Percentiles rank a stretch among this genome's conserved stretches.
phyloP scores from a whole-genome alignment of 2,888 invertebrate species.

The Acanthosepion esculentum region DNA sequence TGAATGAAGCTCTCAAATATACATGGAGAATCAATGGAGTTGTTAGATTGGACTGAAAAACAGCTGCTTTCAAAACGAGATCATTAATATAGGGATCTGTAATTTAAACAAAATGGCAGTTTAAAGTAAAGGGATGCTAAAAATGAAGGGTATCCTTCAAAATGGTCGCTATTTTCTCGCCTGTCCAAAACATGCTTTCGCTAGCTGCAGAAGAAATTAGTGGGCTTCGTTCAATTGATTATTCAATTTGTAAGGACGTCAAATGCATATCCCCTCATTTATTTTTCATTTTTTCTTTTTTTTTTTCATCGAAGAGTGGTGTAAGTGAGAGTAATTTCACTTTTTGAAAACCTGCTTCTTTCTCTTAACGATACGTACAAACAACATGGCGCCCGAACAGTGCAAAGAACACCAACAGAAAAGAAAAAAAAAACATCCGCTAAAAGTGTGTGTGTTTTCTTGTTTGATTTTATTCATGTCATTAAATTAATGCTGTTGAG shows the following conservation, averaged over 20 bases:
- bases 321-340: neutral
- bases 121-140: neutral
- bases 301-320: neutral
- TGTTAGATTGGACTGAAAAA: neutral
- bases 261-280: neutral
- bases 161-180: neutral
- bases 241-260: neutral
- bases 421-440: neutral
- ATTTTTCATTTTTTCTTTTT: neutral
- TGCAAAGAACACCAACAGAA: neutral
- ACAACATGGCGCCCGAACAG: neutral
- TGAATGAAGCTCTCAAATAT: neutral
- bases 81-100: neutral
- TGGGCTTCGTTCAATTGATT: neutral
- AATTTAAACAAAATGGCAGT: neutral
- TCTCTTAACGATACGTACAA: neutral
- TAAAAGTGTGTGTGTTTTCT: neutral
- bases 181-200: neutral
- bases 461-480: neutral
- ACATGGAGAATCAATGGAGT: neutral
- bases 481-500: neutral
- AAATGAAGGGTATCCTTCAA: neutral
- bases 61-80: neutral
- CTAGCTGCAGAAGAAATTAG: neutral
- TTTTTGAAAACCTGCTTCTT: constrained; percentile 14